phyloP scores from a whole-genome alignment of 2,113 vertebrate genomes.

The Poeciliopsis turrubarensis region DNA sequence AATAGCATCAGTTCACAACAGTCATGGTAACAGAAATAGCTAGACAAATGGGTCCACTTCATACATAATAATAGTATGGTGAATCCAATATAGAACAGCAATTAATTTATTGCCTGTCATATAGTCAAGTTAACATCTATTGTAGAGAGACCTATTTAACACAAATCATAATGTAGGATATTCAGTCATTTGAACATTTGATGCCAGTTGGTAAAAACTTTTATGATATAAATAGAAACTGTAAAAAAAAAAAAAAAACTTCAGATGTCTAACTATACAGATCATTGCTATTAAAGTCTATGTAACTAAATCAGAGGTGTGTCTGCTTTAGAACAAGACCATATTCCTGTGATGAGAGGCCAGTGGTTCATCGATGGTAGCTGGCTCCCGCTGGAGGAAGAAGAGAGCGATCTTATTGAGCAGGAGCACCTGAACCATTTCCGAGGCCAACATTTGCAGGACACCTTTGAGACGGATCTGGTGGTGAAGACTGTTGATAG shows the following conservation, averaged over 20 bases:
- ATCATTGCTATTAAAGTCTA: background rate
- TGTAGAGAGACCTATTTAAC: background rate
- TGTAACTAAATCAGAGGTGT: background rate
- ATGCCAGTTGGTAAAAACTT: background rate
- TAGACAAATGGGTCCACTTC: background rate
- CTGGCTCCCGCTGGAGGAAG: constrained; percentile 95
- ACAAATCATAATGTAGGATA: background rate
- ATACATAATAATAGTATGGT: too few species aligned
- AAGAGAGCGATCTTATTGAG: constrained; percentile 96
- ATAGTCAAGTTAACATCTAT: background rate
- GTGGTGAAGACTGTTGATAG: constrained; percentile 89
- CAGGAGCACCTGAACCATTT: constrained; percentile 91
- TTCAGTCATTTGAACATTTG: background rate
- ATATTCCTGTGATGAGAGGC: constrained; percentile 96
- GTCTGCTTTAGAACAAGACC: constrained; percentile 86
- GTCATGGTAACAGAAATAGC: background rate
- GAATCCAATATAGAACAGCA: too few species aligned
- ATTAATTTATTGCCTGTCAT: background rate
- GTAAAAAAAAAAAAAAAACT: background rate
- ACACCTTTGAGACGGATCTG: constrained; percentile 90
- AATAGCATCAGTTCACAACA: background rate
- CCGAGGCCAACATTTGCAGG: constrained; percentile 90
- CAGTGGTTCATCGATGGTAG: constrained; percentile 98
- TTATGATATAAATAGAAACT: background rate
- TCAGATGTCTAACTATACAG: background rate